Evolutionary conservation across 1,140 invertebrate genomes (phyloP).

Genomic region (Drosophila kurseongensis): DNA sequence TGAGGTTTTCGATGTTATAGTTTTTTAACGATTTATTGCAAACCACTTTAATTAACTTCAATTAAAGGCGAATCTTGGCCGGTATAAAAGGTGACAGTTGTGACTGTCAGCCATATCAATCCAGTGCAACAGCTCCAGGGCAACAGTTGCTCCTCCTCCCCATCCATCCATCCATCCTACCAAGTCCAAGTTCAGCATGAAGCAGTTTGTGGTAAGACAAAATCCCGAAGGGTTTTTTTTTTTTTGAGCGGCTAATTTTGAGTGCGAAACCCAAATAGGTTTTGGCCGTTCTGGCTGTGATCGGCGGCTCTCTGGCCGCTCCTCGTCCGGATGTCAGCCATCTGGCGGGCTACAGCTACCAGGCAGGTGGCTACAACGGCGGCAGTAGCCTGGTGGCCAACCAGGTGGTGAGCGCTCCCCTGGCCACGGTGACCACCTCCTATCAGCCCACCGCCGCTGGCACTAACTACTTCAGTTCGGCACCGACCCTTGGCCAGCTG

Average conservation of each 20-base stretch:
- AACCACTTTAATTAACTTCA: slow-evolving; percentile 81
- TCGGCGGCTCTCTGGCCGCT: slow-evolving; percentile 35
- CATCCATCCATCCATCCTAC: slow-evolving; percentile 1
- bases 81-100: slow-evolving; percentile 65
- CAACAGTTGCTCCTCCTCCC: slow-evolving; percentile 36
- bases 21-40: slow-evolving; percentile 81
- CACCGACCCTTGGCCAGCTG: slow-evolving; percentile 55
- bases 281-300: slow-evolving; percentile 58
- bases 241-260: neutral
- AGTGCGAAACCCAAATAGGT: slow-evolving; percentile 24
- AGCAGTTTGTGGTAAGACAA: slow-evolving; percentile 66
- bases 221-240: too few species aligned
- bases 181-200: slow-evolving; percentile 50
- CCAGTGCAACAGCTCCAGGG: slow-evolving; percentile 55
- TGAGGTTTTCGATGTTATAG: slow-evolving; percentile 51
- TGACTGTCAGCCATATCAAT: slow-evolving; percentile 51
- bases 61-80: slow-evolving; percentile 53
- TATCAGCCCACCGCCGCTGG: slow-evolving; percentile 79
- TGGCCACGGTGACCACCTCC: slow-evolving; percentile 57
- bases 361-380: slow-evolving; percentile 55
- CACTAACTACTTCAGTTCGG: slow-evolving; percentile 71
- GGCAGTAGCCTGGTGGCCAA: slow-evolving; percentile 29
- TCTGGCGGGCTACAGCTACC: slow-evolving; percentile 63
- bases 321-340: slow-evolving; percentile 77
- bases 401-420: slow-evolving; percentile 42